phyloP scores from a whole-genome alignment of 2,113 vertebrate species.

The Sceloporus tristichus region DNA sequence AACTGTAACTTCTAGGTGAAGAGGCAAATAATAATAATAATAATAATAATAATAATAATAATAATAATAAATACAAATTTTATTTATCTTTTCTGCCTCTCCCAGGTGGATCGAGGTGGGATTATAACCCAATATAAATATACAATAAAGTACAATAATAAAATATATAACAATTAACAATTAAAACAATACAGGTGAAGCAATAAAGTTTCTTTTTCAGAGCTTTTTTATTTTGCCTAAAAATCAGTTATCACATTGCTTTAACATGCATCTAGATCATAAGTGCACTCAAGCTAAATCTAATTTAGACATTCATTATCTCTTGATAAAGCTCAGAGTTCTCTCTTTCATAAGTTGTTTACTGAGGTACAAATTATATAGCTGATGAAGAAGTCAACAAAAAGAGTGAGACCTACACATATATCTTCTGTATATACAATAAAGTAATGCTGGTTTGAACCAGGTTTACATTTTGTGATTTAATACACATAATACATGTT shows the following conservation, averaged over 20 bases:
- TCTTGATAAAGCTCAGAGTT: background rate
- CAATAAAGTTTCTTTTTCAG: background rate
- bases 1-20: background rate
- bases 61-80: no score
- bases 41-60: fast-evolving
- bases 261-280: background rate
- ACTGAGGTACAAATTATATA: background rate
- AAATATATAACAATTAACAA: no score
- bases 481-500: background rate
- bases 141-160: no score
- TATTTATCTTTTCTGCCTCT: no score
- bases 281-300: background rate
- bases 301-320: background rate
- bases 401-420: no score
- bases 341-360: background rate
- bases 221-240: background rate
- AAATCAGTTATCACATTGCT: background rate
- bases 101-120: no score
- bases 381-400: background rate
- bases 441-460: background rate
- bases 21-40: no score
- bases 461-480: background rate
- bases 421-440: background rate
- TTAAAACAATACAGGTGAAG: background rate
- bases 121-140: no score